Percentiles rank a stretch among this genome's conserved stretches.
Evolutionary conservation across 2,888 invertebrate genomes (phyloP).

Genomic region (Shargacucullia verbasci): DNA sequence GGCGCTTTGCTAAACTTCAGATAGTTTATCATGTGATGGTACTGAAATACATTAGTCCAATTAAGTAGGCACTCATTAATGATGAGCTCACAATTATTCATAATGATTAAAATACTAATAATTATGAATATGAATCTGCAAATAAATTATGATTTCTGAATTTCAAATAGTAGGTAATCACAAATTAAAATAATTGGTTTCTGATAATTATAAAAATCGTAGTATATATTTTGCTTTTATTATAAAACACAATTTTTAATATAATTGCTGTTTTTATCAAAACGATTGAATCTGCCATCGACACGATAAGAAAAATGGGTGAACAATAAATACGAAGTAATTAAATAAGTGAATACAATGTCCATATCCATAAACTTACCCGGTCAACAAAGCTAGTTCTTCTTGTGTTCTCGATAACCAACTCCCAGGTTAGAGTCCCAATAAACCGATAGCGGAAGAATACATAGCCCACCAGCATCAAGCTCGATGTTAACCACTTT

Average conservation of each 20-base stretch:
- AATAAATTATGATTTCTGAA: conserved; percentile 8
- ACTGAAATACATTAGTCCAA: conserved; percentile 60
- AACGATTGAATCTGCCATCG: no score
- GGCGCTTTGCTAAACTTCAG: conserved; percentile 74
- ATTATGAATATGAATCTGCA: no score
- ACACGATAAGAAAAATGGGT: no score
- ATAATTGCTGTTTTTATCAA: no score
- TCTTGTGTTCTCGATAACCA: conserved; percentile 69
- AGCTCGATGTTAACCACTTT: conserved; percentile 73
- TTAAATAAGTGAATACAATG: neutral
- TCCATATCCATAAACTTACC: conserved; percentile 57
- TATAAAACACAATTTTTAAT: no score
- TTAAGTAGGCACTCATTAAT: neutral
- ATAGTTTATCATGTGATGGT: conserved; percentile 79
- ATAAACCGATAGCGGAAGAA: conserved; percentile 76
- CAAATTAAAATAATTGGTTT: conserved; percentile 15
- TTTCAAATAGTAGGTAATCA: conserved; percentile 6
- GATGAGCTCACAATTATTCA: conserved; percentile 14
- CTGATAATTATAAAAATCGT: neutral
- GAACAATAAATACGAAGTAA: neutral
- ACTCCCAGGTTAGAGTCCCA: conserved; percentile 79
- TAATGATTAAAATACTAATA: conserved; percentile 24
- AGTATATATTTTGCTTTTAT: no score
- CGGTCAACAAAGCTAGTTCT: conserved; percentile 75
- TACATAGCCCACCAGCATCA: conserved; percentile 77